Conservation (phyloP, 1,140 invertebrate species). For the Glomeris maerens region DNA sequence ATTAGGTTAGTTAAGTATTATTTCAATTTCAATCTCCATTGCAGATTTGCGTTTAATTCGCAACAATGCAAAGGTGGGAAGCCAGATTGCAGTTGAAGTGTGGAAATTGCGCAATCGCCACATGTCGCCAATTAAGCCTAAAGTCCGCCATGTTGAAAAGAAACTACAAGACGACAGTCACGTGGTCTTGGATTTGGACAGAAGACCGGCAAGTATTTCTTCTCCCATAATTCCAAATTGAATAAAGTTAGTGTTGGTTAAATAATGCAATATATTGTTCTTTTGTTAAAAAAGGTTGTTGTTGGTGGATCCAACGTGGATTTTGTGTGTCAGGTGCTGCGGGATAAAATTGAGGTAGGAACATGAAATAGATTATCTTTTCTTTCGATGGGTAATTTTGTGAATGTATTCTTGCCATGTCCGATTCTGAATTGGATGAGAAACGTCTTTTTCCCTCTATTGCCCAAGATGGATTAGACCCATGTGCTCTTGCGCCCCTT, state of each 20-base stretch:
- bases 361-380: background rate
- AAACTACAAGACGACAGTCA: background rate
- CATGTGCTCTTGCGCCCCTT: too few species aligned
- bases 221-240: background rate
- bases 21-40: slow-evolving; percentile 18
- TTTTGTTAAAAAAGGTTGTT: slow-evolving; percentile 43
- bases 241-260: background rate
- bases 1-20: too few species aligned
- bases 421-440: too few species aligned
- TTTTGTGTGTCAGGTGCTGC: slow-evolving; percentile 47
- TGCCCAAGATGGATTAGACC: too few species aligned
- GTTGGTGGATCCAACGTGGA: slow-evolving; percentile 69
- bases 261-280: background rate
- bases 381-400: slow-evolving; percentile 2
- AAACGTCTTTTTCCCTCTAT: too few species aligned
- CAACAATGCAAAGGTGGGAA: slow-evolving; percentile 77
- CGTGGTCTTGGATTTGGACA: too few species aligned
- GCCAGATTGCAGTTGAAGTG: slow-evolving; percentile 60
- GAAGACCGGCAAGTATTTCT: background rate
- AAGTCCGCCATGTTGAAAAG: background rate
- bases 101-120: background rate
- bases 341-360: slow-evolving; percentile 50
- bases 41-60: slow-evolving; percentile 76
- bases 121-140: background rate
- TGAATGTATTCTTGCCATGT: too few species aligned